Conservation (phyloP, 1,140 invertebrate genomes). For the Drosophila guanche region DNA sequence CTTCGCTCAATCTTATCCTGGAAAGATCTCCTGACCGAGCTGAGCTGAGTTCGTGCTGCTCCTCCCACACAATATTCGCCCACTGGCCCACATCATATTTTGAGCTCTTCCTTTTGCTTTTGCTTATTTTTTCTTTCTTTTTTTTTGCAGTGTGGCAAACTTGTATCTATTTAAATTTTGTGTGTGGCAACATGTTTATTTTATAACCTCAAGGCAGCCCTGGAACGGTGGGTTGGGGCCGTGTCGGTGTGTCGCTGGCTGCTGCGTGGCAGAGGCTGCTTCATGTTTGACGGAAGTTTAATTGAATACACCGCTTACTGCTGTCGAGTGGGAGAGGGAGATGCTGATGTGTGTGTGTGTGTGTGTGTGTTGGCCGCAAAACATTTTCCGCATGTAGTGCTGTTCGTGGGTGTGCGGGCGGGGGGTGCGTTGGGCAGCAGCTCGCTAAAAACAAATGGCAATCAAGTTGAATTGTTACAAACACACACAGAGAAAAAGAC, state of each 20-base stretch:
- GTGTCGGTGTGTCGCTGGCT: neutral
- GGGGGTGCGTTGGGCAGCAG: slow-evolving; percentile 20
- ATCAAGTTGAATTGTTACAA: slow-evolving; percentile 76
- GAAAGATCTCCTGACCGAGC: too few species aligned
- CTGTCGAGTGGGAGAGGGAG: neutral
- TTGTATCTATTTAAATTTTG: slow-evolving; percentile 83
- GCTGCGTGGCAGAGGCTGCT: slow-evolving; percentile 12
- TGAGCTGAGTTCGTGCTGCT: neutral
- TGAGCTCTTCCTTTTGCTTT: slow-evolving; percentile 8
- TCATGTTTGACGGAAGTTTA: slow-evolving; percentile 81
- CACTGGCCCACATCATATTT: slow-evolving; percentile 9
- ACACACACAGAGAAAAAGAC: slow-evolving; percentile 17
- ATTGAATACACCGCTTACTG: slow-evolving; percentile 79
- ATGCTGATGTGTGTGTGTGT: slow-evolving; percentile 12
- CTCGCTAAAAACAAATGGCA: slow-evolving; percentile 77
- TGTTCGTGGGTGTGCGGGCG: neutral
- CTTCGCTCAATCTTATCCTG: too few species aligned
- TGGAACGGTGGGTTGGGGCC: slow-evolving; percentile 5
- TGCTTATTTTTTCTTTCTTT: slow-evolving; percentile 31
- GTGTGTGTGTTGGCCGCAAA: slow-evolving; percentile 73
- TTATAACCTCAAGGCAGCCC: slow-evolving; percentile 77
- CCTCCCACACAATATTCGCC: neutral
- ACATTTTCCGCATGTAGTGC: slow-evolving; percentile 64
- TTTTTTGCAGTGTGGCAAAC: slow-evolving; percentile 69
- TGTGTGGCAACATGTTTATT: slow-evolving; percentile 83